Evolutionary conservation across 1,140 invertebrate species (phyloP).

Genomic region (Panonychus citri): DNA sequence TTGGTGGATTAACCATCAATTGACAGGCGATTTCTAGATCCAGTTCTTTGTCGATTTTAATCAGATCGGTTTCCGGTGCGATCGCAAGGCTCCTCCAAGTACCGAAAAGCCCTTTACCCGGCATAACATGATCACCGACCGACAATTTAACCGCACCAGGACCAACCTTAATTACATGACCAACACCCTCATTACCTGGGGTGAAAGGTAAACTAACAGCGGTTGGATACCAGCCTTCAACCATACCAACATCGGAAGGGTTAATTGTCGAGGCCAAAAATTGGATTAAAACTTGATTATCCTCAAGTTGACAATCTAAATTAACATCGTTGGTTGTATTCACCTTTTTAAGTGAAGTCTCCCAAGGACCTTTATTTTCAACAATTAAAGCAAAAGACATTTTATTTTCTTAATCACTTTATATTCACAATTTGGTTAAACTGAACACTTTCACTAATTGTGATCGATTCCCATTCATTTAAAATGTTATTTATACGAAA

Average conservation of each 20-base stretch:
- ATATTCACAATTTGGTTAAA: too few species aligned
- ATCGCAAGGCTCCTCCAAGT: constrained; percentile 60
- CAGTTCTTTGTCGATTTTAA: constrained; percentile 28
- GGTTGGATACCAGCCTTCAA: constrained; percentile 81
- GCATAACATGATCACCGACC: constrained; percentile 59
- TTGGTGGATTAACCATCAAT: constrained; percentile 73
- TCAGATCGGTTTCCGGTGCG: constrained; percentile 34
- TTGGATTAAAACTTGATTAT: constrained; percentile 40
- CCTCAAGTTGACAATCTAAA: not conserved
- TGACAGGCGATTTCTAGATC: constrained; percentile 55
- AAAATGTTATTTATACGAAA: too few species aligned
- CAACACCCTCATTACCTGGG: constrained; percentile 79
- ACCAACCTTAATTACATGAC: constrained; percentile 40
- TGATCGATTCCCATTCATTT: too few species aligned
- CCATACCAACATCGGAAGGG: constrained; percentile 94
- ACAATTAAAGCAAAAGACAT: too few species aligned
- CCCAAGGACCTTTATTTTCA: too few species aligned
- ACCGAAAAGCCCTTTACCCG: constrained; percentile 40
- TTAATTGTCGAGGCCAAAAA: constrained; percentile 81
- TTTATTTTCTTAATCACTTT: too few species aligned
- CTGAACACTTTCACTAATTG: too few species aligned
- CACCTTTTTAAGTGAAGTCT: constrained; percentile 1
- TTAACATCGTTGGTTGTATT: constrained; percentile 7
- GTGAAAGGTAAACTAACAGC: constrained; percentile 57
- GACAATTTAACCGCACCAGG: constrained; percentile 32